Conservation (phyloP, 2,113 vertebrate genomes). For the Myrmophylax atrothorax region DNA sequence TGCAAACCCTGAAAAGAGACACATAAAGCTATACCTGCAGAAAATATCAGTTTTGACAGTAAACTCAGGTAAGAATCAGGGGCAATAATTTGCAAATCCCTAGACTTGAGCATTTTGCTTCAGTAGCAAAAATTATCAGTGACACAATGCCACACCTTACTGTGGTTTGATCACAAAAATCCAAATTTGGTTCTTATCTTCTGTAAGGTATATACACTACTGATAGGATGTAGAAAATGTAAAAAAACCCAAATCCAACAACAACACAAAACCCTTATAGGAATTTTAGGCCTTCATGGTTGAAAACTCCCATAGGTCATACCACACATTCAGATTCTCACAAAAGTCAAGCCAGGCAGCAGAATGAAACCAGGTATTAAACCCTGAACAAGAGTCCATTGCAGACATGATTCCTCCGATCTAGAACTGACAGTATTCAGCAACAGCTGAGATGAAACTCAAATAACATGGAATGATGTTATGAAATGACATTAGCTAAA, state of each 20-base stretch:
- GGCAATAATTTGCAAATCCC: not conserved
- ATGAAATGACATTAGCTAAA: not conserved
- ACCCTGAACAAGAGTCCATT: not conserved
- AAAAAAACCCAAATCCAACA: not conserved
- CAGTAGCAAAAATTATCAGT: not conserved
- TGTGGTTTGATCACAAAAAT: not conserved
- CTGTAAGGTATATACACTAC: not conserved
- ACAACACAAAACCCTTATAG: not conserved
- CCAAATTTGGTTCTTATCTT: not conserved
- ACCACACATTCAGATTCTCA: not conserved
- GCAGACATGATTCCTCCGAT: not conserved
- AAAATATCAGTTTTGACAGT: not conserved
- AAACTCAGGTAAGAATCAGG: not conserved
- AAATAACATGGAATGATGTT: not conserved
- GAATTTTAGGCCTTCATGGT: not conserved
- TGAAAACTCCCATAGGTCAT: not conserved
- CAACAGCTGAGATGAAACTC: not conserved
- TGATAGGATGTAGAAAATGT: not conserved
- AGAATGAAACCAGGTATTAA: not conserved
- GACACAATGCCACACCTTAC: not conserved
- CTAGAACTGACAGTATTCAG: not conserved
- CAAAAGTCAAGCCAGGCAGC: not conserved
- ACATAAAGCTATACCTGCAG: not conserved
- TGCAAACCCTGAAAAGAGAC: not conserved
- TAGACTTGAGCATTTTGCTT: not conserved